Conservation (phyloP, 2,113 vertebrate genomes). For the Copsychus sechellarum region DNA sequence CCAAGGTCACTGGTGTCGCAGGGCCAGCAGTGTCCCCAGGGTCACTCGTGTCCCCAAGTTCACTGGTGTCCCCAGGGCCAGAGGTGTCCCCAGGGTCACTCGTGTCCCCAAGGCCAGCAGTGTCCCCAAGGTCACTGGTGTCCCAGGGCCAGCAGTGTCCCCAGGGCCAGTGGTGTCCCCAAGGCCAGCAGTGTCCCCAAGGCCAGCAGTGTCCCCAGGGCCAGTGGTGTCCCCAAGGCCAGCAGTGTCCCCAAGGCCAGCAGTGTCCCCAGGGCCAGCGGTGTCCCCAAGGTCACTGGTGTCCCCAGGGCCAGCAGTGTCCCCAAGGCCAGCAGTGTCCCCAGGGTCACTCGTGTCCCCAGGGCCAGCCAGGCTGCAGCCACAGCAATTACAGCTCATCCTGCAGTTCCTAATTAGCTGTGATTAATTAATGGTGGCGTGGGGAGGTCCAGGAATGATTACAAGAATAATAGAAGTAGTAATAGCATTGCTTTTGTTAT, state of each 20-base stretch:
- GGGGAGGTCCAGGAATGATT: background rate
- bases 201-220: background rate
- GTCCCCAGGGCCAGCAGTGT: too few species aligned
- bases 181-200: background rate
- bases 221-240: background rate
- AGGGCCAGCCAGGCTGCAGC: background rate
- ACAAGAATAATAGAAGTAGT: too few species aligned
- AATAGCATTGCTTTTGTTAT: background rate
- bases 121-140: too few species aligned
- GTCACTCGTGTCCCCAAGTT: background rate
- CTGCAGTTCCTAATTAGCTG: background rate
- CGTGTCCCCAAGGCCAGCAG: background rate
- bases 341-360: rapidly evolving
- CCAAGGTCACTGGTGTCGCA: background rate
- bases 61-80: background rate
- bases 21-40: background rate
- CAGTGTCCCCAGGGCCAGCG: too few species aligned
- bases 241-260: background rate
- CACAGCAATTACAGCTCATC: background rate
- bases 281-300: too few species aligned
- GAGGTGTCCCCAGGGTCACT: background rate
- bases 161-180: too few species aligned
- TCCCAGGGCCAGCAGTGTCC: too few species aligned
- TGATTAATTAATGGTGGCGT: rapidly evolving
- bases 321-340: too few species aligned